Evolutionary conservation across 2,888 invertebrate genomes (phyloP), one percentile per base, ranked within the genome.

Genomic region (Agonopterix alstromeriana): DNA sequence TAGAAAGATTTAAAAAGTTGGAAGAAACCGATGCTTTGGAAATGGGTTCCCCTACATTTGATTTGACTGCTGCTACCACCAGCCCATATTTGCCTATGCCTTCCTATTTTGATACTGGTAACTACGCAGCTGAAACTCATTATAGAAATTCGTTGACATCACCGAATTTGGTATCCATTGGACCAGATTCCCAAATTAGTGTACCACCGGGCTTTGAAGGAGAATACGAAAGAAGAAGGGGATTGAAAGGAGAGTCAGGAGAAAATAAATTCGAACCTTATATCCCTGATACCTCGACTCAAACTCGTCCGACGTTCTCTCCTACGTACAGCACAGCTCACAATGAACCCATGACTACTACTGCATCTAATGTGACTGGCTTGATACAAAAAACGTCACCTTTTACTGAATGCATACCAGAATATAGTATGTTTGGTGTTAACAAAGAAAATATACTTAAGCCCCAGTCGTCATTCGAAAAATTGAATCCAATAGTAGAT

Each of bases 91-190:
- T 78, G 11, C 70, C 73, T 5, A 79, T 86, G 58, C 77, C 83
- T 4, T 88, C 88, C 1, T 88, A 87, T 55, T 87, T 87, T 36
- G 87, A 88, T 48, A 88, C 87, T 0, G 87, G 88, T 1, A 87
- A 88, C 49, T 87, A 81, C 54, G 87, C 88, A 0, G 87, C 70
- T 9, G 88, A 87, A 45, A 74, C 77, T 36, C 80, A 87, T 55
- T 85, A 77, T 42, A 73, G 63, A 47, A 86, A 86, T 40, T 76
- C 77, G 0, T 51, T 78, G 1, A 66, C 65, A 2, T 75, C 77
- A 9, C 71, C 77, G 0, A 49, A 69, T 5, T 56, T 9, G 53
- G 54, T 36, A 49, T 57, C 27, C 5, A 49, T 57, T 17, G 58
- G 52, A n/a, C 55, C 56, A 42, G 61, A 50, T 48, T 50, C 51